Conservation (phyloP, 2,888 invertebrate species). For the Plagodis dolabraria region DNA sequence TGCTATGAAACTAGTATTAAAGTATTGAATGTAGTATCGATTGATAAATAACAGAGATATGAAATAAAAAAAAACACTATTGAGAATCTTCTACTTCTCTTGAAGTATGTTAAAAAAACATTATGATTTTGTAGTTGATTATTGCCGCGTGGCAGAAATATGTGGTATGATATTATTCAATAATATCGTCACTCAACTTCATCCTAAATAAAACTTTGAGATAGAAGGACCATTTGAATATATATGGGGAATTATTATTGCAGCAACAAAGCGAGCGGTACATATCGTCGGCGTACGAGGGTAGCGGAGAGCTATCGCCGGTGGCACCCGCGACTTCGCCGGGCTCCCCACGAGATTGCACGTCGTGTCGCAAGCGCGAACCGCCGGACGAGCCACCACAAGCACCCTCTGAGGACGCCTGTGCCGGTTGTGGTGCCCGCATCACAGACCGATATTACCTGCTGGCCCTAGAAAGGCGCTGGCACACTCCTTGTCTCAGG, state of each 20-base stretch:
- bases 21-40: too few species aligned
- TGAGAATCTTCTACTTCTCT: too few species aligned
- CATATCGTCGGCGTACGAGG: slow-evolving; percentile 88
- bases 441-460: slow-evolving; percentile 96
- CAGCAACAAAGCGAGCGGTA: slow-evolving; percentile 90
- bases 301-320: slow-evolving; percentile 89
- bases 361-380: slow-evolving; percentile 84
- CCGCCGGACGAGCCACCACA: slow-evolving; percentile 77
- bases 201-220: too few species aligned
- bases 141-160: too few species aligned
- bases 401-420: slow-evolving; percentile 85
- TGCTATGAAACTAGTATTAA: too few species aligned
- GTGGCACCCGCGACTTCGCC: slow-evolving; percentile 89
- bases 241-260: slow-evolving; percentile 33
- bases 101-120: too few species aligned
- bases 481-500: slow-evolving; percentile 96
- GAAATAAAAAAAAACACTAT: too few species aligned
- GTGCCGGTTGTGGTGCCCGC: slow-evolving; percentile 94
- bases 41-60: too few species aligned
- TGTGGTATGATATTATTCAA: too few species aligned
- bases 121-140: too few species aligned
- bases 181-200: too few species aligned
- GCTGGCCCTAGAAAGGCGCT: slow-evolving; percentile 95
- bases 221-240: too few species aligned
- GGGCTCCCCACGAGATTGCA: slow-evolving; percentile 85